Evolutionary conservation across 2,113 vertebrate species (phyloP), one percentile per base, ranked within the genome.

Genomic region (Centropristis striata): DNA sequence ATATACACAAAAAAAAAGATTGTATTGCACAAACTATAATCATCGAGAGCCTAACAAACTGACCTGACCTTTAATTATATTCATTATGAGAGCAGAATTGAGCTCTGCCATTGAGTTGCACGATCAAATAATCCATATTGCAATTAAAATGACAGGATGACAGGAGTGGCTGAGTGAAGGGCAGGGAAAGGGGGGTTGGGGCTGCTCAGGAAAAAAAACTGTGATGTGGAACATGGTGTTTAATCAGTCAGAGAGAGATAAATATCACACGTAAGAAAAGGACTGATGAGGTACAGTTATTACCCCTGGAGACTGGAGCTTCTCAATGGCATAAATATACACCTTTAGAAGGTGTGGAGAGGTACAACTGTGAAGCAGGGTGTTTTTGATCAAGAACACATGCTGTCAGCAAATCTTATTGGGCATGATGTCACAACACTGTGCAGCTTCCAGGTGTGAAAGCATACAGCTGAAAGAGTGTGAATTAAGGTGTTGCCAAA

Each of bases 141-240:
- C 50, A 75, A 75, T 83, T 80, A 70, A 87, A 83, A 53, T 55
- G n/a, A 70, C 70, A 25, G 21, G n/a, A 58, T 69, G 67, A 20
- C 2, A 8, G 27, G 39, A 71, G 4, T 53, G 49, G 37, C 21
- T 75, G 67, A 54, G 23, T 49, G 50, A 59, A 36, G 57, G 39
- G 54, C 25, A 41, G 23, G 11, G 57, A 18, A 15, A 25, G 5
- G 15, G 15, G 36, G 37, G 18, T 1, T 4, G 41, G 25, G 13
- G 41, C 51, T 54, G 37, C 28, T 58, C 28, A 44, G 13, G 51
- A 50, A 55, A 21, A 14, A 42, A 57, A 64, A 28, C 3, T 12
- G 21, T 53, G 6, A 12, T 4, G 3, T 14, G n/a, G 20, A 65
- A 36, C 46, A 58, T n/a, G 37, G 49, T 57, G 50, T 54, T 64